phyloP scores from a whole-genome alignment of 2,888 invertebrate species.

The Aspidiotus rigidus region DNA sequence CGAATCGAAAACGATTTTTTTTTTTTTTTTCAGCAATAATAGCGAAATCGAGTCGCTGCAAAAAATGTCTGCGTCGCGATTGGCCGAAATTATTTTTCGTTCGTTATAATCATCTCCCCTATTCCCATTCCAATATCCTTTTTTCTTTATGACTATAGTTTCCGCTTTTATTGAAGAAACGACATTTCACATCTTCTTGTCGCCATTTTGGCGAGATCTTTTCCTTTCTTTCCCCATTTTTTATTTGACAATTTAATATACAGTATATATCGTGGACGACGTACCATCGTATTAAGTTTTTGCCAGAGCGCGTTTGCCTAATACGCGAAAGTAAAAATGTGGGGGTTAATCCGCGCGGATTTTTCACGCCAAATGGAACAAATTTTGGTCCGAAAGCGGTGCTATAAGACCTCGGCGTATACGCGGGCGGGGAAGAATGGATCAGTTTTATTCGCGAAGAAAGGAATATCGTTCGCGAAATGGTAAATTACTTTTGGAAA shows the following conservation, averaged over 20 bases:
- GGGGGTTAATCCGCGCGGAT: neutral
- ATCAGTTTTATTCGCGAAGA: too few species aligned
- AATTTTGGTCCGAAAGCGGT: neutral
- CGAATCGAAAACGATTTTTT: conserved; percentile 30
- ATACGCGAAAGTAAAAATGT: conserved; percentile 12
- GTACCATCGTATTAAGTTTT: neutral
- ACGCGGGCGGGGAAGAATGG: neutral
- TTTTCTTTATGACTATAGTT: conserved; percentile 24
- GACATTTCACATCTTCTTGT: conserved; percentile 27
- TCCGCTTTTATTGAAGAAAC: conserved; percentile 33
- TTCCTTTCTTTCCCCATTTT: conserved; percentile 28
- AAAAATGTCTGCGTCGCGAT: conserved; percentile 23
- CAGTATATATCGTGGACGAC: conserved; percentile 21
- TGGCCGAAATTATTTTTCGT: conserved; percentile 30
- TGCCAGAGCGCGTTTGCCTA: conserved; percentile 6
- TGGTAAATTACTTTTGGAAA: too few species aligned
- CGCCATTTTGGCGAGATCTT: conserved; percentile 26
- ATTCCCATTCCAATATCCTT: conserved; percentile 32
- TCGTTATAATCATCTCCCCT: conserved; percentile 31
- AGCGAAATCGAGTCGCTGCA: conserved; percentile 28
- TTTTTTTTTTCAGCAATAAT: conserved; percentile 18
- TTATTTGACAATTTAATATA: conserved; percentile 33
- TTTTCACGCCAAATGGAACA: neutral
- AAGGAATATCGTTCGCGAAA: too few species aligned
- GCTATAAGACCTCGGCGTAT: neutral